phyloP scores from a whole-genome alignment of 2,797 vertebrate species.

The Xerus rutilus region DNA sequence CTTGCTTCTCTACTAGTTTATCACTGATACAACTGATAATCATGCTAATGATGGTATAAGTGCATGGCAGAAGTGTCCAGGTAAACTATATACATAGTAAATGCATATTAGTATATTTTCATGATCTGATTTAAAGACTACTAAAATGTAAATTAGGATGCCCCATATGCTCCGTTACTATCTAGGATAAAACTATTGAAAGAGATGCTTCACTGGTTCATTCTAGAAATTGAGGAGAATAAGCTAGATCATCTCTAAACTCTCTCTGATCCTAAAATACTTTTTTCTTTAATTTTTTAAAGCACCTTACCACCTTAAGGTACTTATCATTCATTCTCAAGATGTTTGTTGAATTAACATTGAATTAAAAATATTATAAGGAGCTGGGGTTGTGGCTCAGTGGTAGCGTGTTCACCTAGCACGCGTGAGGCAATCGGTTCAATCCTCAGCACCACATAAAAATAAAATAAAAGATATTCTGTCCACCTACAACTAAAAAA shows the following conservation, averaged over 20 bases:
- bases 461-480: no score
- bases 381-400: no score
- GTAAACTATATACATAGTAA: background rate
- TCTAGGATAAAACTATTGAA: background rate
- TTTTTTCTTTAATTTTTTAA: background rate
- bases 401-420: no score
- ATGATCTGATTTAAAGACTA: background rate
- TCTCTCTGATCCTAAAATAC: background rate
- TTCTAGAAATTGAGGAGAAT: background rate
- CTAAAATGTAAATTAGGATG: background rate
- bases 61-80: background rate
- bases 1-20: background rate
- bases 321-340: background rate
- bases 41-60: background rate
- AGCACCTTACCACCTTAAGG: background rate
- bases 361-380: no score
- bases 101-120: background rate
- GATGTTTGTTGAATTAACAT: background rate
- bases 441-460: no score
- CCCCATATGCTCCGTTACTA: background rate
- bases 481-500: no score
- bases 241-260: background rate
- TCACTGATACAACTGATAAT: background rate
- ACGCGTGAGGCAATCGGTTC: no score
- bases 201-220: background rate